Evolutionary conservation across 2,113 vertebrate species (phyloP), one percentile per base, ranked within the genome.

Genomic region (Numenius arquata): DNA sequence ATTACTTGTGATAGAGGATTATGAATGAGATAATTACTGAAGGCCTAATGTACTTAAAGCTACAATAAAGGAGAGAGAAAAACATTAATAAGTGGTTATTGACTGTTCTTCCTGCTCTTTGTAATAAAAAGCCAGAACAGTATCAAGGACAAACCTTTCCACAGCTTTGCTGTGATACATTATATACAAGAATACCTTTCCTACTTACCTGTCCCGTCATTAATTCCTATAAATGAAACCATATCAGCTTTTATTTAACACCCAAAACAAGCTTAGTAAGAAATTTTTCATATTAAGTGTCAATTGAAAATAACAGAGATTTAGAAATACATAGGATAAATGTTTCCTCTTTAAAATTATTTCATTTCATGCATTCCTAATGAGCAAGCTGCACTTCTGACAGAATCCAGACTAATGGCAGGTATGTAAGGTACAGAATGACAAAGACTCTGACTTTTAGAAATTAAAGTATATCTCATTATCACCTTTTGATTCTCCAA

Each of bases 11-110:
- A 96, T 73, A 78, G 81, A 96, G 74, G 95, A 96, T 98, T 97
- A 98, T 91, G 95, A 97, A 98, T 97, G 93, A 97, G 90, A 98
- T 97, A 96, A 98, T 97, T 95, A 96, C 95, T 93, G 88, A 95
- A 56, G 91, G 67, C 62, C 68, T 81, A 95, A 96, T 95, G 85
- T 96, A 94, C 87, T 94, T 96, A 90, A 88, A 97, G 72, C 90
- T 96, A 90, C 92, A 95, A 95, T 90, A 96, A 96, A 97, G 79
- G 86, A 78, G 41, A 91, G 71, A 47, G 58, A 92, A 88, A 95
- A 96, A 93, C 59, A 94, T 94, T 96, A 96, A 95, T 98, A 96
- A 96, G 97, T 93, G 74, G 79, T 96, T 97, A 97, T 92, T 97
- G 95, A 98, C 95, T 92, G 61, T 47, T 91, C 80, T 74, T 92